Evolutionary conservation across 1,140 invertebrate genomes (phyloP), one percentile per base, ranked within the genome.

Genomic region (Conus ventricosus): DNA sequence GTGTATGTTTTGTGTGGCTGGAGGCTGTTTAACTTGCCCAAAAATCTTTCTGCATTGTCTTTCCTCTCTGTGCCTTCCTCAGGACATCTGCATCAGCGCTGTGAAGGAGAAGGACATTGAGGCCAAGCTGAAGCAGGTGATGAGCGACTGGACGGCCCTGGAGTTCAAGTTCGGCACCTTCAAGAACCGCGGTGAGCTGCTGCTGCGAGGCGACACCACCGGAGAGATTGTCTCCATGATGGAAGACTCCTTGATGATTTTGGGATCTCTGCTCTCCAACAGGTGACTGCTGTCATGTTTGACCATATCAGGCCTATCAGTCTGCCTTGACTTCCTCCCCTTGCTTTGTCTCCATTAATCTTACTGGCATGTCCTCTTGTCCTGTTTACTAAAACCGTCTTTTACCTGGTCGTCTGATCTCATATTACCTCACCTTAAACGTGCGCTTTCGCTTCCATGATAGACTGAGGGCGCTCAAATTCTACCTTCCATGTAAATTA

Each of bases 81-180:
- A 97, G 96, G 99, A 99, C 94, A 99, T 99, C 93, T 99, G 98
- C 95, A 99, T 99, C 94, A 99, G 98, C 57, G 98, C 98, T 0
- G 98, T 99, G 97, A 99, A 99, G 96, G 98, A 99, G 94, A 98
- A 98, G 93, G 99, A 99, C 93, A 99, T 99, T 91, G 98, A 99
- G 96, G 98, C 98, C 0, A 99, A 99, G 95, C 94, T 99, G 25
- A 96, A 98, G 87, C 97, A 98, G 95, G 98, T 99, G 0, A 98
- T 98, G 5, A 98, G 98, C 92, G 98, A 99, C 94, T 99, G 99
- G 98, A 97, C 97, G 0, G 96, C 97, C 0, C 97, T 99, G 92
- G 98, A 99, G 93, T 96, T 99, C 71, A 98, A 98, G 0, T 99
- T 99, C 94, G 97, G 98, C 96, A 97, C 97, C 1, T 99, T 99